phyloP scores from a whole-genome alignment of 2,888 invertebrate genomes.

The Oligia latruncula region DNA sequence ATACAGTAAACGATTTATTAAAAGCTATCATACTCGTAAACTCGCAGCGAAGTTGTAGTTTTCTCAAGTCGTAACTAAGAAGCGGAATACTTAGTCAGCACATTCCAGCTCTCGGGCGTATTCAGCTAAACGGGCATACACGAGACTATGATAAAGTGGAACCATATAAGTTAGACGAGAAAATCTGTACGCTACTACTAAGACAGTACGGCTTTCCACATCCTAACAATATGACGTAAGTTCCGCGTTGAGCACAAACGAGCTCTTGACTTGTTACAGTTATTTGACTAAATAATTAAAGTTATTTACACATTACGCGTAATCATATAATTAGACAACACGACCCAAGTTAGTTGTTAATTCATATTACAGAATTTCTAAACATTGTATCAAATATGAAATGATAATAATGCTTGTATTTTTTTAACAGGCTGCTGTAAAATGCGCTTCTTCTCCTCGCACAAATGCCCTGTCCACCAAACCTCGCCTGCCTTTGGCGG shows the following conservation, averaged over 20 bases:
- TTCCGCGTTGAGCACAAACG: conserved; percentile 69
- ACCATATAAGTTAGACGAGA: conserved; percentile 72
- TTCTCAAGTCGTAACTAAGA: conserved; percentile 68
- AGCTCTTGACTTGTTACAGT: conserved; percentile 39
- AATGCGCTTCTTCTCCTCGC: conserved; percentile 88
- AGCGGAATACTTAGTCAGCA: conserved; percentile 71
- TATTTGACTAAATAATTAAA: conserved; percentile 13
- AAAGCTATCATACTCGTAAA: conserved; percentile 60
- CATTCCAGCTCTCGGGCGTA: conserved; percentile 71
- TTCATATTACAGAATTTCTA: neutral
- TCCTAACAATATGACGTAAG: conserved; percentile 67
- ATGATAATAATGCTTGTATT: conserved; percentile 31
- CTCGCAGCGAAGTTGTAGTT: conserved; percentile 66
- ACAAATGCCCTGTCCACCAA: conserved; percentile 88
- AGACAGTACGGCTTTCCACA: conserved; percentile 63
- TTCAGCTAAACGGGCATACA: conserved; percentile 60
- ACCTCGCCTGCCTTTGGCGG: conserved; percentile 85
- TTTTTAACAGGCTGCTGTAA: conserved; percentile 85
- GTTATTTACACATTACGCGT: neutral
- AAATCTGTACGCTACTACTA: conserved; percentile 69
- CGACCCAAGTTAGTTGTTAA: neutral
- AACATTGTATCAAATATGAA: conserved; percentile 42
- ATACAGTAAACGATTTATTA: conserved; percentile 46
- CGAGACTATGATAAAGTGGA: conserved; percentile 75
- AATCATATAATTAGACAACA: neutral